Conservation (phyloP, 2,888 invertebrate species). For the Quadriops clusia region DNA sequence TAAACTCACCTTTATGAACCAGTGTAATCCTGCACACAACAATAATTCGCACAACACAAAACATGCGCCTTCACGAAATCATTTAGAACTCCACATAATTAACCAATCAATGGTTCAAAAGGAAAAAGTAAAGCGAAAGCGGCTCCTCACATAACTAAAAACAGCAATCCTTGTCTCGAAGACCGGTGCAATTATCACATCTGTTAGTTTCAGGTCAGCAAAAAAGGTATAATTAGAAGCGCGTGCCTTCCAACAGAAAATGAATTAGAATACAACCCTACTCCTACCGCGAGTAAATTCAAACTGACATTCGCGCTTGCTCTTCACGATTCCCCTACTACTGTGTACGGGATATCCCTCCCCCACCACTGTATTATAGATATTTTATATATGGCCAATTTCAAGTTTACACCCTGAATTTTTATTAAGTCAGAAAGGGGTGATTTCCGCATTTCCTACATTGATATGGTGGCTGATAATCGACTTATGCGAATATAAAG, state of each 20-base stretch:
- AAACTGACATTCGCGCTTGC: constrained; percentile 22
- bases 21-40: constrained; percentile 21
- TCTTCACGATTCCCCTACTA: constrained; percentile 18
- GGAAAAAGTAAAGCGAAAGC: too few species aligned
- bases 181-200: too few species aligned
- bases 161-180: too few species aligned
- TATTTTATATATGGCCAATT: constrained; percentile 23
- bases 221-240: too few species aligned
- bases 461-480: too few species aligned
- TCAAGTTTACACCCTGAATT: constrained; percentile 16
- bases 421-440: constrained; percentile 6
- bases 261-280: constrained; percentile 11
- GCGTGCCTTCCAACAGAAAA: constrained; percentile 12
- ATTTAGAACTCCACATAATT: constrained; percentile 19
- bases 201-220: too few species aligned
- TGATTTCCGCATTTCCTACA: too few species aligned
- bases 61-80: constrained; percentile 18
- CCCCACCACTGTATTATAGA: constrained; percentile 22
- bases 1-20: constrained; percentile 20
- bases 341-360: constrained; percentile 13
- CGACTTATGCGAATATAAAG: too few species aligned
- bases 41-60: constrained; percentile 21
- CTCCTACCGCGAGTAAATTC: constrained; percentile 14
- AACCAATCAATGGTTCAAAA: constrained; percentile 17
- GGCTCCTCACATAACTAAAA: too few species aligned